Conservation (phyloP, 2,113 vertebrate genomes). For the Pelecanus crispus region DNA sequence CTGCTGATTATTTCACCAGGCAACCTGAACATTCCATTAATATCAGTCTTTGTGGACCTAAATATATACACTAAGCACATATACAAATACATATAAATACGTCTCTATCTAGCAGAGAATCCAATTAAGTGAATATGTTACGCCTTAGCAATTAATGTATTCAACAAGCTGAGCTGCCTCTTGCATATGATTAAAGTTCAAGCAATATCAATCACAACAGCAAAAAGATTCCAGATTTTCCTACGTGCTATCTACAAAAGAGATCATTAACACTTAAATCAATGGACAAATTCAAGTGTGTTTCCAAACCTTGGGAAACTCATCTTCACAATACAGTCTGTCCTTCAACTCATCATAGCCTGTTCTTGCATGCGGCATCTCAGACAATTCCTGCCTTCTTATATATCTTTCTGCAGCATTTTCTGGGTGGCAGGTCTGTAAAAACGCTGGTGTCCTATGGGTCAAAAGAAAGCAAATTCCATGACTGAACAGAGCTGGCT, state of each 20-base stretch:
- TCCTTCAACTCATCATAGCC: background rate
- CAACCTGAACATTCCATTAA: slow-evolving; percentile 42
- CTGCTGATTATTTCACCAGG: slow-evolving; percentile 45
- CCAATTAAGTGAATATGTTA: slow-evolving; percentile 56
- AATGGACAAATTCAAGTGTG: background rate
- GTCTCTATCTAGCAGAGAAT: slow-evolving; percentile 49
- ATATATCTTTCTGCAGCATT: background rate
- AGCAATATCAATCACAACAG: slow-evolving; percentile 16
- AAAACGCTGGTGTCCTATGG: background rate
- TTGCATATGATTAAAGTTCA: slow-evolving; percentile 41
- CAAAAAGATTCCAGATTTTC: slow-evolving; percentile 12
- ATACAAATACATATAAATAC: slow-evolving; percentile 57
- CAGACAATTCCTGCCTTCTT: background rate
- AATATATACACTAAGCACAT: slow-evolving; percentile 51
- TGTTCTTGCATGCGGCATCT: background rate
- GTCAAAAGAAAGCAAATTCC: background rate
- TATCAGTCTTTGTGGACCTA: slow-evolving; percentile 44
- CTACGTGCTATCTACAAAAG: background rate
- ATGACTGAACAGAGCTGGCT: background rate
- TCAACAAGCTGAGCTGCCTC: slow-evolving; percentile 28
- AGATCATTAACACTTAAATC: background rate
- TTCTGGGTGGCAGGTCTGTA: background rate
- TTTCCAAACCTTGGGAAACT: background rate
- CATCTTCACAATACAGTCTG: background rate
- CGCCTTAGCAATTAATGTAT: slow-evolving; percentile 51